Conservation (phyloP, 1,140 invertebrate species). For the Drosophila cardini region DNA sequence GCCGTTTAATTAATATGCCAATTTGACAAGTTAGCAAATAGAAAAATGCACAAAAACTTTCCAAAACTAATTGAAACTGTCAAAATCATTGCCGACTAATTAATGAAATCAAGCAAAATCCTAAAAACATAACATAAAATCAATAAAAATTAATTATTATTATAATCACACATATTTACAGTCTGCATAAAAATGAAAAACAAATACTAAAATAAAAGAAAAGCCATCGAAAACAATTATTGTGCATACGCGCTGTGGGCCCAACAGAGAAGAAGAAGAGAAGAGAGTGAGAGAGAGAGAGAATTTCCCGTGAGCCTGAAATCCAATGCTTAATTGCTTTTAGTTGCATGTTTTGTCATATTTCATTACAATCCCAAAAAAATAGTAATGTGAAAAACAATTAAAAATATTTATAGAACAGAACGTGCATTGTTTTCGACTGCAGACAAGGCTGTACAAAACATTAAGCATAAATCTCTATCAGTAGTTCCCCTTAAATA, state of each 20-base stretch:
- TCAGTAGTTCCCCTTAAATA: slow-evolving; percentile 13
- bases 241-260: slow-evolving; percentile 37
- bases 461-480: slow-evolving; percentile 47
- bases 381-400: slow-evolving; percentile 15
- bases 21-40: slow-evolving; percentile 53
- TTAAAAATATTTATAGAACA: slow-evolving; percentile 31
- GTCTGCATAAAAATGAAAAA: slow-evolving; percentile 25
- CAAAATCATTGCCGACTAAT: slow-evolving; percentile 62
- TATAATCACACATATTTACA: slow-evolving; percentile 27
- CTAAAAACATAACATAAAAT: slow-evolving; percentile 38
- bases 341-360: slow-evolving; percentile 55
- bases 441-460: slow-evolving; percentile 25
- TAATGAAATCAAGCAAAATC: slow-evolving; percentile 56
- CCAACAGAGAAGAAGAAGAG: neutral
- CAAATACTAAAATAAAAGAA: slow-evolving; percentile 36
- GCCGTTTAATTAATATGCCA: slow-evolving; percentile 47
- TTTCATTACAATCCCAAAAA: slow-evolving; percentile 41
- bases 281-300: too few relatives aligned
- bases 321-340: slow-evolving; percentile 53
- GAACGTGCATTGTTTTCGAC: slow-evolving; percentile 39
- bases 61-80: slow-evolving; percentile 69
- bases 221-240: slow-evolving; percentile 47
- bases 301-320: slow-evolving; percentile 16
- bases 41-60: slow-evolving; percentile 28
- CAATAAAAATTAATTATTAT: slow-evolving; percentile 66